Conservation (phyloP, 2,888 invertebrate genomes). For the Macrophya alboannulata region DNA sequence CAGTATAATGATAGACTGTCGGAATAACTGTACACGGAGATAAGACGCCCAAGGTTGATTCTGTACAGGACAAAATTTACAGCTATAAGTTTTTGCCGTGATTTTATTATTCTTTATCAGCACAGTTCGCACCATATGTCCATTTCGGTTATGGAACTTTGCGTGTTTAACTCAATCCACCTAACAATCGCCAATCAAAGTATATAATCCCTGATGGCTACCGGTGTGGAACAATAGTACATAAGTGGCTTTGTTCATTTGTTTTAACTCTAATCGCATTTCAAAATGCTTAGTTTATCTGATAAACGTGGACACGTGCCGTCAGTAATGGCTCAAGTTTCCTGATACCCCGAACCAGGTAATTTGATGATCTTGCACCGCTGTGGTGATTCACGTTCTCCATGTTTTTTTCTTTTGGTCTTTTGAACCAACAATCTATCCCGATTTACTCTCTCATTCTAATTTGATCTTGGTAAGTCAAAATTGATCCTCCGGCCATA, state of each 20-base stretch:
- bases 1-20: slow-evolving; percentile 2
- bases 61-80: neutral
- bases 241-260: slow-evolving; percentile 5
- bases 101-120: neutral
- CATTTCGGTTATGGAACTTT: neutral
- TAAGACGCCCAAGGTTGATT: neutral
- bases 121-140: neutral
- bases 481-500: too few species aligned
- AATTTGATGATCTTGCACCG: neutral
- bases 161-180: neutral
- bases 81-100: neutral
- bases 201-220: neutral
- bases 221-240: neutral
- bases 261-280: slow-evolving; percentile 10
- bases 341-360: neutral
- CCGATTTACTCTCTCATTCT: neutral
- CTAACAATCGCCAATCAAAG: slow-evolving; percentile 1
- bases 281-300: neutral
- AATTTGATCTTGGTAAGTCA: too few species aligned
- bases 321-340: neutral
- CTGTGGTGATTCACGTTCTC: neutral
- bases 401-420: too few species aligned
- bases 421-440: neutral
- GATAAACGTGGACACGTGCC: slow-evolving; percentile 20
- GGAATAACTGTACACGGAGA: neutral